Conservation (phyloP, 2,113 vertebrate species). For the Coptodon rendalli region DNA sequence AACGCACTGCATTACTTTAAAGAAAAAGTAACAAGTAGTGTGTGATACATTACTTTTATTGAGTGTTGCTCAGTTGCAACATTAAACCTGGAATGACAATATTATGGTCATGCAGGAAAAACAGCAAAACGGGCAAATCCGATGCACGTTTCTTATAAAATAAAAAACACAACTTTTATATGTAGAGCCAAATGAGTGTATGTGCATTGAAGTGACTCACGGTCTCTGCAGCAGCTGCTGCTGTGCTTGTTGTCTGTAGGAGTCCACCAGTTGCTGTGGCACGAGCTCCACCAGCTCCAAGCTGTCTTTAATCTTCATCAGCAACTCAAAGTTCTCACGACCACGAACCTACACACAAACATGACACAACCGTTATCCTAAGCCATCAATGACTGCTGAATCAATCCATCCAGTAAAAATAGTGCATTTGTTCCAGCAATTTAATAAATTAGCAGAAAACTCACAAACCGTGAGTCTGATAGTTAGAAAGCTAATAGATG, state of each 20-base stretch:
- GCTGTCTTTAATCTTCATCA: slow-evolving; percentile 97
- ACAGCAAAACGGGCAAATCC: not conserved
- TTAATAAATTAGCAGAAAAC: not conserved
- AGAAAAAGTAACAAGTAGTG: not conserved
- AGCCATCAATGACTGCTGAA: not conserved
- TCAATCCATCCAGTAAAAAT: fast-evolving
- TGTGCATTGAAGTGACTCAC: slow-evolving; percentile 71
- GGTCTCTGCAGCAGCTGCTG: slow-evolving; percentile 93
- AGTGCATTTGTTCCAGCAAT: not conserved
- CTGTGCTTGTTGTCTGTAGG: slow-evolving; percentile 90
- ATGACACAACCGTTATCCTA: not conserved
- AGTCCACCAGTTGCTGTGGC: slow-evolving; percentile 87
- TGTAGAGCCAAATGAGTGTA: not conserved
- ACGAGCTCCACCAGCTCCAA: slow-evolving; percentile 93
- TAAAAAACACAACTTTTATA: not conserved
- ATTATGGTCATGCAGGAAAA: not conserved
- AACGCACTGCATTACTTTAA: not conserved
- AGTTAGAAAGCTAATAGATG: not conserved
- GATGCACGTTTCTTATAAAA: not conserved
- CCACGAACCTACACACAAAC: slow-evolving; percentile 81
- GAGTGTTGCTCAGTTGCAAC: not conserved
- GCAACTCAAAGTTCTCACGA: slow-evolving; percentile 93
- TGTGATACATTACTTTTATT: not conserved
- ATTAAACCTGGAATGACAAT: not conserved
- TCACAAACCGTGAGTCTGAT: not conserved